These are phyloP conservation scores for Stratiomys singularior DNA, from an alignment of 2,888 invertebrate species.

Conservation along the genomic window DNA sequence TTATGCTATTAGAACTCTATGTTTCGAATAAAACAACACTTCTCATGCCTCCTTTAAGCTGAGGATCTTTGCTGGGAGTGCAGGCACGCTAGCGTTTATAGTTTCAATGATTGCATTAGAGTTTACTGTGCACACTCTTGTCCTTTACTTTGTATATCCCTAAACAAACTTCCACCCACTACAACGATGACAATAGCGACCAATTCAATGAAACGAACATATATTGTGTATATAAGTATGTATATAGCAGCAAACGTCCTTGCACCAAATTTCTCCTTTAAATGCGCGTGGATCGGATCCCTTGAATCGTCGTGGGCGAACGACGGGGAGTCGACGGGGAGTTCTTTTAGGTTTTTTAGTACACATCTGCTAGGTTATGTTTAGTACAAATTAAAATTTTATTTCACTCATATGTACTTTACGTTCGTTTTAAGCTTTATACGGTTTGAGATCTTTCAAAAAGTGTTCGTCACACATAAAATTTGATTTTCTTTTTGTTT, in stretches of 20 bases:
- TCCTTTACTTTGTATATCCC: conserved; percentile 18
- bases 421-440: background rate
- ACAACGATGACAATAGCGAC: background rate
- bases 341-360: conserved; percentile 5
- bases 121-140: conserved; percentile 13
- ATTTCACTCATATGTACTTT: background rate
- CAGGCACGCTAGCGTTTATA: conserved; percentile 1
- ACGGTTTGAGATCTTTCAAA: background rate
- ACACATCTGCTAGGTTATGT: conserved; percentile 11
- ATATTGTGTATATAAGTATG: background rate
- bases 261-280: conserved; percentile 44
- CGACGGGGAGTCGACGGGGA: background rate
- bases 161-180: conserved; percentile 42
- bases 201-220: conserved; percentile 3
- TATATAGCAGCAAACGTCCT: conserved; percentile 26
- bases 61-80: background rate
- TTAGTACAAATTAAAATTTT: conserved; percentile 1
- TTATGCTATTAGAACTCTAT: background rate
- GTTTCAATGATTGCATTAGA: conserved; percentile 22
- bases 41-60: background rate
- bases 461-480: background rate
- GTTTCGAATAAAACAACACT: background rate
- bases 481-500: background rate
- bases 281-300: conserved; percentile 33
- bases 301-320: conserved; percentile 6